phyloP scores from a whole-genome alignment of 2,113 vertebrate genomes.

The Danionella cerebrum region DNA sequence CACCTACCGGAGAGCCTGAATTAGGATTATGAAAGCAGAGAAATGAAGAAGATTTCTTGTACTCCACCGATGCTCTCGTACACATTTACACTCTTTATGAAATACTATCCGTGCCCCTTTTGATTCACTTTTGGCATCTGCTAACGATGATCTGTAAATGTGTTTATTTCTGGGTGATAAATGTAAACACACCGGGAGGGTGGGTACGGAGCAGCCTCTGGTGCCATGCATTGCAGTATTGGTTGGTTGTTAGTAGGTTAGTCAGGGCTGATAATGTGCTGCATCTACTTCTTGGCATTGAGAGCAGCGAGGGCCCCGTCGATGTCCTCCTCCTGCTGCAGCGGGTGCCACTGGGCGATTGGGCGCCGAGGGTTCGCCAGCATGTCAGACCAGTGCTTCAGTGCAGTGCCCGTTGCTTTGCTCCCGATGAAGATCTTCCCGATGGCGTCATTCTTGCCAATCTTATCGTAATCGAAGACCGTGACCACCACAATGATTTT shows the following conservation, averaged over 20 bases:
- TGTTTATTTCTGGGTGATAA: no score
- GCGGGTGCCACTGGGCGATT: conserved; percentile 94
- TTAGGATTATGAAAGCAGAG: no score
- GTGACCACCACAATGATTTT: conserved; percentile 97
- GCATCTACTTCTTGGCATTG: conserved; percentile 84
- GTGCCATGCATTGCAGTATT: conserved; percentile 66
- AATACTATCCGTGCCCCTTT: no score
- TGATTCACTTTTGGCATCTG: no score
- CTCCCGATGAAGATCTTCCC: conserved; percentile 95
- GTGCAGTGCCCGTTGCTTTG: conserved; percentile 81
- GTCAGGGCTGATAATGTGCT: conserved; percentile 25
- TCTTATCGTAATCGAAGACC: conserved; percentile 97
- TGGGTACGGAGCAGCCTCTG: conserved; percentile 46
- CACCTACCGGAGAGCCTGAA: no score
- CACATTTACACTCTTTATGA: no score
- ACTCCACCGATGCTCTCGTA: no score
- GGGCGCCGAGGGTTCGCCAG: conserved; percentile 90
- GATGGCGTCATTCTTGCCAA: conserved; percentile 97
- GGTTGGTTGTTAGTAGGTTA: conserved; percentile 51
- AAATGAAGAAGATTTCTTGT: no score
- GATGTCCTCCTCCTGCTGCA: conserved; percentile 94
- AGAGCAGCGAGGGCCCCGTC: conserved; percentile 75
- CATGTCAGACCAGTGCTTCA: conserved; percentile 98
- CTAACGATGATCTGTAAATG: no score
- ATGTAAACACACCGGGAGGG: no score